phyloP scores from a whole-genome alignment of 2,113 vertebrate genomes.

The Eulemur macaco region DNA sequence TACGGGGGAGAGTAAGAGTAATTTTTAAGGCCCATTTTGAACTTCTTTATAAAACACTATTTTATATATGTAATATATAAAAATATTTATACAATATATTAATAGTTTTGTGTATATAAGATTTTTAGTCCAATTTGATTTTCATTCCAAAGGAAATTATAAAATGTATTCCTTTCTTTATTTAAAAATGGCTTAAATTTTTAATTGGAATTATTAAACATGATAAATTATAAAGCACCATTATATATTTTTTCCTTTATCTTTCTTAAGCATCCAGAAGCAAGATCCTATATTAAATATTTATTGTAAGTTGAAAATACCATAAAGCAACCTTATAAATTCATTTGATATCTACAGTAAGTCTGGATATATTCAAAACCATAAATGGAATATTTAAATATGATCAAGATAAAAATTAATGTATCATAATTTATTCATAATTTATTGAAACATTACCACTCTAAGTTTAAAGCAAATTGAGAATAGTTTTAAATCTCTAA shows the following conservation, averaged over 20 bases:
- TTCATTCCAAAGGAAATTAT: conserved; percentile 64
- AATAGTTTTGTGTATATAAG: neutral
- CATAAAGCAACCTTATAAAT: neutral
- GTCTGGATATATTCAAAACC: neutral
- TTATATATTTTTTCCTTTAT: neutral
- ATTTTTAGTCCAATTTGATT: conserved; percentile 72
- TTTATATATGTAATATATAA: neutral
- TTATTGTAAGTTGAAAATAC: neutral
- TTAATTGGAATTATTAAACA: conserved; percentile 71
- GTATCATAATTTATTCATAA: neutral
- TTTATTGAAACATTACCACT: neutral
- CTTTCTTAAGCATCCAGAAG: neutral
- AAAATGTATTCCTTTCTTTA: conserved; percentile 58
- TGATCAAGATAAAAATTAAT: neutral
- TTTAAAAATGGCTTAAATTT: conserved; percentile 64
- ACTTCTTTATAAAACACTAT: neutral
- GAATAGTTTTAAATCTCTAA: neutral
- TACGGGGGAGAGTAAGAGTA: neutral
- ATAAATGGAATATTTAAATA: neutral
- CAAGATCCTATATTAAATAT: neutral
- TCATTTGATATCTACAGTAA: neutral
- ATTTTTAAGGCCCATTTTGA: neutral
- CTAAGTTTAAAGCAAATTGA: neutral
- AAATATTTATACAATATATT: too few species aligned
- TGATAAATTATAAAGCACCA: conserved; percentile 11